Evolutionary conservation across 2,888 invertebrate genomes (phyloP).

Genomic region (Volucella zonaria): DNA sequence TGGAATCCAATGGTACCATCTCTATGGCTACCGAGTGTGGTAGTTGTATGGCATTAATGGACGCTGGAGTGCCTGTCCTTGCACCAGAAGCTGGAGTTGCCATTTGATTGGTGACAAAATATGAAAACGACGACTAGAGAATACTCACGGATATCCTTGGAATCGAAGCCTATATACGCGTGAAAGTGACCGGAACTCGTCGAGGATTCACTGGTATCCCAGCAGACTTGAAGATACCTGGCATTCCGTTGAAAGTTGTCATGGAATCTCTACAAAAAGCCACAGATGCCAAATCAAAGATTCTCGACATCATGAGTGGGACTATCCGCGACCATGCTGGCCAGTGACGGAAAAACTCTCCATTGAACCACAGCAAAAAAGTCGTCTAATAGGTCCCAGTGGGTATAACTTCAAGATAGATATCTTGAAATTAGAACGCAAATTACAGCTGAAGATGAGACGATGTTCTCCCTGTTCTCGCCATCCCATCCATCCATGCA

Average conservation of each 20-base stretch:
- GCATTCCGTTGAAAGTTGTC: conserved; percentile 92
- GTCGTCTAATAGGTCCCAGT: conserved; percentile 91
- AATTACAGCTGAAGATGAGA: conserved; percentile 90
- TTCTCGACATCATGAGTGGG: conserved; percentile 91
- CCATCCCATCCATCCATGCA: conserved; percentile 95
- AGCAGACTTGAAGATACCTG: conserved; percentile 94
- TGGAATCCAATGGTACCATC: conserved; percentile 98
- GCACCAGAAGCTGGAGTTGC: conserved; percentile 96
- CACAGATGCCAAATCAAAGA: conserved; percentile 89
- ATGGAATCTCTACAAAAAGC: conserved; percentile 93
- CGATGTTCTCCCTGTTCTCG: conserved; percentile 92
- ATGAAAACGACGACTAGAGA: conserved; percentile 87
- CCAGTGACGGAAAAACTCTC: conserved; percentile 92
- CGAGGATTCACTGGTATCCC: conserved; percentile 95
- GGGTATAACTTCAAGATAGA: conserved; percentile 94
- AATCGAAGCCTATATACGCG: conserved; percentile 99
- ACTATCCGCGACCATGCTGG: conserved; percentile 90
- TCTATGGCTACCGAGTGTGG: conserved; percentile 99
- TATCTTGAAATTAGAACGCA: conserved; percentile 94
- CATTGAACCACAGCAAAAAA: conserved; percentile 91
- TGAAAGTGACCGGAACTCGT: conserved; percentile 97
- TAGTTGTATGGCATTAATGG: conserved; percentile 96
- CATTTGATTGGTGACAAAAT: conserved; percentile 92
- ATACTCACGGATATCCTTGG: conserved; percentile 97
- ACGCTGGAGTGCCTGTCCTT: conserved; percentile 94